Evolutionary conservation across 2,888 invertebrate species (phyloP).

Genomic region (Chalcis sispes): DNA sequence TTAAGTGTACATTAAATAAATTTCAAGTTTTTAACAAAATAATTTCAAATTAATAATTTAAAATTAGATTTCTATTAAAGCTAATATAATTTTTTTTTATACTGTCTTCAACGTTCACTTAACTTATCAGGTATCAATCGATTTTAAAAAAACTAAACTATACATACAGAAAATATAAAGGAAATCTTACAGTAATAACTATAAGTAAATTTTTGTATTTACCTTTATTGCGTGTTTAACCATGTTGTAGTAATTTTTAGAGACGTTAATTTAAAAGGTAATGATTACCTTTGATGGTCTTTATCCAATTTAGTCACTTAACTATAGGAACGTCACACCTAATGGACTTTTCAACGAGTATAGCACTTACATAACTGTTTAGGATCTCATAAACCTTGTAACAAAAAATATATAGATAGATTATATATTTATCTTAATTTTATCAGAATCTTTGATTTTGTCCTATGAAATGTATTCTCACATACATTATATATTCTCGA

Average conservation of each 20-base stretch:
- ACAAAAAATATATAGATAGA: neutral
- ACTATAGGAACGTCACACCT: neutral
- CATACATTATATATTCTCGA: too few species aligned
- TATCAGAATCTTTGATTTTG: too few species aligned
- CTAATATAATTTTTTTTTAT: neutral
- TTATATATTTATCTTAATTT: neutral
- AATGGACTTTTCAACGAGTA: neutral
- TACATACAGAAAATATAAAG: neutral
- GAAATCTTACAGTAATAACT: neutral
- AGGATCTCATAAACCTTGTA: neutral
- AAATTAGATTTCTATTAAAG: neutral
- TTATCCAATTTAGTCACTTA: conserved; percentile 22
- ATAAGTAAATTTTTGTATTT: neutral
- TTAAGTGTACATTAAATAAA: neutral
- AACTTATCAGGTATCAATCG: neutral
- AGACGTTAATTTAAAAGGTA: conserved; percentile 7
- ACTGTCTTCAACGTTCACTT: neutral
- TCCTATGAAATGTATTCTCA: too few species aligned
- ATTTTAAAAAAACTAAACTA: neutral
- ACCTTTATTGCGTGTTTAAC: conserved; percentile 35
- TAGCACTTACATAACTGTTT: neutral
- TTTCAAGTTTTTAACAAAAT: too few species aligned
- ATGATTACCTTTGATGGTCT: conserved; percentile 8
- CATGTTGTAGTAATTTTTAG: conserved; percentile 12
- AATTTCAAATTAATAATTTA: neutral